Base-by-base conservation (phyloP, 2,113 vertebrate genomes). In the Felis chaus region DNA sequence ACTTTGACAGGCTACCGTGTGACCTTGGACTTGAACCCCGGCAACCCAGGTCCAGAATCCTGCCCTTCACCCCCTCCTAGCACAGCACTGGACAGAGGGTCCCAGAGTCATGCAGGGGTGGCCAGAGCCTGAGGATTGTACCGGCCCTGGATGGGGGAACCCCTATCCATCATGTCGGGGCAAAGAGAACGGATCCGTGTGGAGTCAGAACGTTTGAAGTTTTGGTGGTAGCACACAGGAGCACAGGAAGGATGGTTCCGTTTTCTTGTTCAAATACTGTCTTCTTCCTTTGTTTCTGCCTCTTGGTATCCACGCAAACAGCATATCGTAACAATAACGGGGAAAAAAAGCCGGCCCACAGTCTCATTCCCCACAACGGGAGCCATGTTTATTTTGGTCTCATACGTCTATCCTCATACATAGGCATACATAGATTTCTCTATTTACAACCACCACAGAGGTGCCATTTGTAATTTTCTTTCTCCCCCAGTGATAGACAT, bases 31-130 rank as follows among this genome's bases (percentile, higher is more conserved):
- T 68, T 27, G 73, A 73, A 73, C 48, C 74, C 21, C 39, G 66
- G 36, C 63, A 73, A 79, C 69, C 8, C 23, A 25, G 73, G 55
- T 71, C 41, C 65, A 80, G 74, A 81, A 39, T 36, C 15, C 7
- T 25, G 33, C 39, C 55, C 21, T 68, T 29, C 7, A 31, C 81
- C 36, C 10, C 4, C 8, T 48, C 66, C 53, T 55, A 66, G 13
- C 2, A 7, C 36, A 55, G 65, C 45, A 1, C 55, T 19, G 23
- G 65, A 36, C 41, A 90, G 19, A 50, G 19, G 80, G 41, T 63
- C 31, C 48, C 39, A 0, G n/a, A 36, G 31, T 27, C 5, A 29
- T 31, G 53, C 53, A 16, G 18, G 7, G 79, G 6, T 0, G 0
- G 33, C 23, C n/a, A 80, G 90, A 74, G 74, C 66, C 82, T 5